Evolutionary conservation across 2,797 vertebrate species (phyloP), one percentile per base, ranked within the genome.

Genomic region (Poecile montanus): DNA sequence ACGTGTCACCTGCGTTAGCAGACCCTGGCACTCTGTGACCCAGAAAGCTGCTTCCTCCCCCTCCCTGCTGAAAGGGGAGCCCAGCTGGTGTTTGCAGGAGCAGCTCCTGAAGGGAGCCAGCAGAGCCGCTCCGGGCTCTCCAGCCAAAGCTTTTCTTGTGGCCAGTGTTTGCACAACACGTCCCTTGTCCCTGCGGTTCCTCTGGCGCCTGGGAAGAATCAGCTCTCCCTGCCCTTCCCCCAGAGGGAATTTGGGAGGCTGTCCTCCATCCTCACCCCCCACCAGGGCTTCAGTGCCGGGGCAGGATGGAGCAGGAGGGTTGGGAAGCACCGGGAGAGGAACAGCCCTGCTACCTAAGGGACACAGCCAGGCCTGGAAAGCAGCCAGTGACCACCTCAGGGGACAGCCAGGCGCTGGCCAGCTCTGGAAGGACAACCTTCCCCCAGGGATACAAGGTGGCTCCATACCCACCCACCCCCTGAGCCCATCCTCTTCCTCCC

Each of bases 21-120:
- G 62, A 40, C 34, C 62, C 67, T 5, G 82, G 51, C 44, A 66
- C 88, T 58, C 44, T 0, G 15, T 89, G 94, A 85, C 89, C 94
- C 88, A 91, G 87, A 82, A 94, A 94, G 56, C 78, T 32, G 56
- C 51, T 88, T 79, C 87, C 60, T 61, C n/a, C 76, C 78, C 67
- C 60, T 91, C 44, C 15, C 48, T 40, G 60, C 85, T 18, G 32
- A 27, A 22, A 51, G 47, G 23, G 36, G 21, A 87, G 85, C 87
- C 82, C 77, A 76, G 89, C 80, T 76, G 88, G 88, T 66, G 85
- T 51, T 76, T 36, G 68, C 78, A 62, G 86, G 75, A 92, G 75
- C 85, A 77, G 51, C 63, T 85, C 47, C 79, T 44, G 5, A 30
- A 47, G 16, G 81, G 36, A 78, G 54, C 61, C 74, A 12, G 57